A percentile compares a stretch with the other conserved stretches of the same genome.
These are phyloP conservation scores for Idris sp. DNA, from an alignment of 1,140 invertebrate genomes.

Conservation along the genomic window DNA sequence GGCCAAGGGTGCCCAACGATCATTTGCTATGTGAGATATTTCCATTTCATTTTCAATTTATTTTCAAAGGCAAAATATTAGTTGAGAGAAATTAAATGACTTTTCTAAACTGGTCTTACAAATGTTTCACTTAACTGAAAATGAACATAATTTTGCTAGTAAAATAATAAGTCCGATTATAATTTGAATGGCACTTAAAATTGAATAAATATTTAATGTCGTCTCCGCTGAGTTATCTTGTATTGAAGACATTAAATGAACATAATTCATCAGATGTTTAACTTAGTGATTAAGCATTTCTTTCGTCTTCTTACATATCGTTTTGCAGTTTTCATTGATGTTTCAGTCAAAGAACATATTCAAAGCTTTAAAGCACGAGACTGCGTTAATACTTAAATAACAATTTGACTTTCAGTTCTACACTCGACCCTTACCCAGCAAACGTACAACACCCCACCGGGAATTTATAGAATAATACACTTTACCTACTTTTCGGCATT, in stretches of 20 bases:
- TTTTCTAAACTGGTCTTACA: not conserved
- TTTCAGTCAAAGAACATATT: slow-evolving; percentile 42
- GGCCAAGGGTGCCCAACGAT: too few relatives aligned
- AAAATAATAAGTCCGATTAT: not conserved
- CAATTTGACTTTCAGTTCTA: slow-evolving; percentile 62
- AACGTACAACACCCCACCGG: slow-evolving; percentile 6
- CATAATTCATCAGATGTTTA: slow-evolving; percentile 4
- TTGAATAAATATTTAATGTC: not conserved
- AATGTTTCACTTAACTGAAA: slow-evolving; percentile 17
- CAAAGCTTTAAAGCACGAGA: slow-evolving; percentile 13
- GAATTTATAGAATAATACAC: slow-evolving; percentile 66
- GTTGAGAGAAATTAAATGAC: too few relatives aligned
- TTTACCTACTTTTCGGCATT: slow-evolving; percentile 52
- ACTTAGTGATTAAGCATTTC: slow-evolving; percentile 1
- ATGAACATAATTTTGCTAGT: slow-evolving; percentile 1
- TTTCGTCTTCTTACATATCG: not conserved
- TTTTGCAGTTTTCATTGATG: slow-evolving; percentile 24
- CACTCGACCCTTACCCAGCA: slow-evolving; percentile 17
- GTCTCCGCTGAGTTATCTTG: too few relatives aligned
- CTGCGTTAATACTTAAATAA: slow-evolving; percentile 70
- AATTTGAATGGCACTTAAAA: slow-evolving; percentile 3
- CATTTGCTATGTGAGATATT: too few relatives aligned
- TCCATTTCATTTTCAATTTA: too few relatives aligned
- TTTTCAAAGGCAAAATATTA: too few relatives aligned
- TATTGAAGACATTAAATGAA: slow-evolving; percentile 9